Evolutionary conservation across 2,888 invertebrate genomes (phyloP).

Genomic region (Meiosimyza decipiens): DNA sequence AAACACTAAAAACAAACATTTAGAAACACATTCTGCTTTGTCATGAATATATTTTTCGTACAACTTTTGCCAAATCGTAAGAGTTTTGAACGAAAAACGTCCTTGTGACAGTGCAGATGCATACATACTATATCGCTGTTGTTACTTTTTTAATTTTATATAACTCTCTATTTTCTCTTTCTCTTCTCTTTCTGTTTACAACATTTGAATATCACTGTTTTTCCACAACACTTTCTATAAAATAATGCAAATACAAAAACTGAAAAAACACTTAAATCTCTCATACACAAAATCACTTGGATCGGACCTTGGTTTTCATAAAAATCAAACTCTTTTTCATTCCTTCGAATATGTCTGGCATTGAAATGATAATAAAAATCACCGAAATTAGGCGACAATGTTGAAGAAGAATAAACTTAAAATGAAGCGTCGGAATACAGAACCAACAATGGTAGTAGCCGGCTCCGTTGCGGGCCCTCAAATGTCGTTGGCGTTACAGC

Average conservation of each 20-base stretch:
- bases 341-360: neutral
- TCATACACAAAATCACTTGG: constrained; percentile 16
- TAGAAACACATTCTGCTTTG: no score
- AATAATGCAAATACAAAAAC: constrained; percentile 8
- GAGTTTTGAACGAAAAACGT: no score
- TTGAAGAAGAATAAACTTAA: constrained; percentile 97
- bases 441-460: constrained; percentile 77
- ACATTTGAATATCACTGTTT: neutral
- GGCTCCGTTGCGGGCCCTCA: constrained; percentile 63
- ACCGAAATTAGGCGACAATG: constrained; percentile 89
- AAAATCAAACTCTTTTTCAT: constrained; percentile 4
- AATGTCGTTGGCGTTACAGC: constrained; percentile 65
- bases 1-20: no score
- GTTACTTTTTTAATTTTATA: no score
- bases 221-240: constrained; percentile 31
- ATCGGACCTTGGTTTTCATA: constrained; percentile 19
- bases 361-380: neutral
- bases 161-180: neutral
- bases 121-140: no score
- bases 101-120: no score
- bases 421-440: constrained; percentile 96
- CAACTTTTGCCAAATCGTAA: no score
- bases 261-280: constrained; percentile 25
- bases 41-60: no score
- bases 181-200: constrained; percentile 8